A percentile compares a stretch with the other conserved stretches of the same genome.
These are phyloP conservation scores for Bombyx mandarina DNA, from an alignment of 1,140 invertebrate genomes.

Conservation along the genomic window DNA sequence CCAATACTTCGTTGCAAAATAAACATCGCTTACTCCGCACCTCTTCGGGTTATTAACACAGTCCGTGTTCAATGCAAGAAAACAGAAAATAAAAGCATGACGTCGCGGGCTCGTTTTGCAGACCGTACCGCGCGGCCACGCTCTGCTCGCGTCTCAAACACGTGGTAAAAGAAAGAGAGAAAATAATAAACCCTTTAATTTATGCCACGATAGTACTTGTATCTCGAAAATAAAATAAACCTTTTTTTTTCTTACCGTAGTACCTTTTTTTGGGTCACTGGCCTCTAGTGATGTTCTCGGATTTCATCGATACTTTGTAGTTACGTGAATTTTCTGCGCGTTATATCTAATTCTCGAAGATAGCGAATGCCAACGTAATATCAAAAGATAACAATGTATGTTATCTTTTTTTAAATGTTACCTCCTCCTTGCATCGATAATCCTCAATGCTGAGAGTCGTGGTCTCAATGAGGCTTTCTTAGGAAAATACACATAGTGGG, in stretches of 20 bases:
- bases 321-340: background rate
- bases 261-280: constrained; percentile 59
- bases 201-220: constrained; percentile 67
- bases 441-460: no score
- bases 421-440: no score
- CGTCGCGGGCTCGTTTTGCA: constrained; percentile 17
- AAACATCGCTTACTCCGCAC: no score
- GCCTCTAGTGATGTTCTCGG: constrained; percentile 43
- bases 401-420: no score
- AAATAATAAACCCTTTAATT: constrained; percentile 69
- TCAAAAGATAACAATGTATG: no score
- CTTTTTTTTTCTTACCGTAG: constrained; percentile 27
- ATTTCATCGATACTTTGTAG: constrained; percentile 26
- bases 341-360: no score
- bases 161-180: constrained; percentile 62
- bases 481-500: no score
- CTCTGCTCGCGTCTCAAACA: constrained; percentile 37
- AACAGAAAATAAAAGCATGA: constrained; percentile 9
- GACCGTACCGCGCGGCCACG: constrained; percentile 39
- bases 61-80: background rate
- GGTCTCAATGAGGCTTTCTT: no score
- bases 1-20: no score
- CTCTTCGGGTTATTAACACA: no score
- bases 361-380: no score
- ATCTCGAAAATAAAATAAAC: constrained; percentile 66